Evolutionary conservation across 2,113 vertebrate genomes (phyloP).

Genomic region (Chloropsis cyanopogon): DNA sequence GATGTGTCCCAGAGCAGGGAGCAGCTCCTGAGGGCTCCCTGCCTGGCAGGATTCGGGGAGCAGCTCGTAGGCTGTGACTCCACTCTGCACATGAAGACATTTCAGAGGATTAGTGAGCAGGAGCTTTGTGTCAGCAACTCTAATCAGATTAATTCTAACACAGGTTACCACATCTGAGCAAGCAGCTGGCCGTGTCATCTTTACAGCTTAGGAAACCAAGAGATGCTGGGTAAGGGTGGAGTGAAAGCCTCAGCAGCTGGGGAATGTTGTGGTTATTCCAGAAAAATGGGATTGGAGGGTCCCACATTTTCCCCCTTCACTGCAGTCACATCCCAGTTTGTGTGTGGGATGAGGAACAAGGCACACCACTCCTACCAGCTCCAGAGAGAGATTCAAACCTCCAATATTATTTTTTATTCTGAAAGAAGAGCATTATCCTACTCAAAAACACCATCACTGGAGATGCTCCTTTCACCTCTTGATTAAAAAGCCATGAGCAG

Average conservation of each 20-base stretch:
- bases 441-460: neutral
- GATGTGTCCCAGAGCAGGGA: too few species aligned
- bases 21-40: too few species aligned
- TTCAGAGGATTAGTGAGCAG: neutral
- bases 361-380: neutral
- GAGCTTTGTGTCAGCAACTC: neutral
- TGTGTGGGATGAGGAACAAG: neutral
- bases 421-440: neutral
- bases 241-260: neutral
- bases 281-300: neutral
- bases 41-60: neutral
- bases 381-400: neutral
- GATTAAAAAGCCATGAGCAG: neutral
- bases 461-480: neutral
- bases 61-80: neutral
- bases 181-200: neutral
- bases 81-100: neutral
- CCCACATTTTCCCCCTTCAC: neutral
- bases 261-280: neutral
- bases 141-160: neutral
- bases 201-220: neutral
- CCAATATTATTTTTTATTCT: neutral
- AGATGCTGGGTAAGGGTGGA: neutral
- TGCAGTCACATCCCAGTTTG: neutral
- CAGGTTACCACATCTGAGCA: neutral